Evolutionary conservation across 1,140 invertebrate species (phyloP).

Genomic region (Drosophila micromelanica): DNA sequence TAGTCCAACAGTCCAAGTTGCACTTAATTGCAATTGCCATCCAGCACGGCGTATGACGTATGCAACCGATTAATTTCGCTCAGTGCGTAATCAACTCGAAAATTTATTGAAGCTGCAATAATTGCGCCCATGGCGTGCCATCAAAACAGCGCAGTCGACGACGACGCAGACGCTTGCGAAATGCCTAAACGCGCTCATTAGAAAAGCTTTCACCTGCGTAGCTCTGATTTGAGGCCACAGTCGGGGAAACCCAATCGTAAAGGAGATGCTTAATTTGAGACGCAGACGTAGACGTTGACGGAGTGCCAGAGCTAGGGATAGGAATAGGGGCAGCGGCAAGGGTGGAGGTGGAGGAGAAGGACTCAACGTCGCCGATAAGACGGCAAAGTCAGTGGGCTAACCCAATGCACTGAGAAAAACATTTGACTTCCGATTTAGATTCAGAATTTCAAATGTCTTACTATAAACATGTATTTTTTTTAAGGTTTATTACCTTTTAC

Average conservation of each 20-base stretch:
- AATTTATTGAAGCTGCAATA: conserved; percentile 83
- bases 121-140: conserved; percentile 60
- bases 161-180: conserved; percentile 12
- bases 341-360: neutral
- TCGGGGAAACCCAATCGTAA: conserved; percentile 7
- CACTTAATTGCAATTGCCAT: conserved; percentile 73
- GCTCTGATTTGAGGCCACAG: conserved; percentile 64
- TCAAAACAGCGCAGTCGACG: neutral
- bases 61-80: conserved; percentile 77
- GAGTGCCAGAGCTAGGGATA: neutral
- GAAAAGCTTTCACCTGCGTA: conserved; percentile 71
- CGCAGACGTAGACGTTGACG: neutral
- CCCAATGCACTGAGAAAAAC: conserved; percentile 30
- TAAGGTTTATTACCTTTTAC: too few relatives aligned
- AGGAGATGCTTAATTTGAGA: conserved; percentile 7
- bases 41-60: conserved; percentile 64
- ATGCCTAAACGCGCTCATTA: conserved; percentile 67
- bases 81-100: conserved; percentile 78
- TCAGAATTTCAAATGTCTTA: too few relatives aligned
- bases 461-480: too few relatives aligned
- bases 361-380: conserved; percentile 26
- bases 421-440: too few relatives aligned
- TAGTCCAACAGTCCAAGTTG: conserved; percentile 34
- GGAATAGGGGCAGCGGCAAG: too few relatives aligned
- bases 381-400: conserved; percentile 12